phyloP scores from a whole-genome alignment of 2,797 vertebrate species.

The Catamblyrhynchus diadema region DNA sequence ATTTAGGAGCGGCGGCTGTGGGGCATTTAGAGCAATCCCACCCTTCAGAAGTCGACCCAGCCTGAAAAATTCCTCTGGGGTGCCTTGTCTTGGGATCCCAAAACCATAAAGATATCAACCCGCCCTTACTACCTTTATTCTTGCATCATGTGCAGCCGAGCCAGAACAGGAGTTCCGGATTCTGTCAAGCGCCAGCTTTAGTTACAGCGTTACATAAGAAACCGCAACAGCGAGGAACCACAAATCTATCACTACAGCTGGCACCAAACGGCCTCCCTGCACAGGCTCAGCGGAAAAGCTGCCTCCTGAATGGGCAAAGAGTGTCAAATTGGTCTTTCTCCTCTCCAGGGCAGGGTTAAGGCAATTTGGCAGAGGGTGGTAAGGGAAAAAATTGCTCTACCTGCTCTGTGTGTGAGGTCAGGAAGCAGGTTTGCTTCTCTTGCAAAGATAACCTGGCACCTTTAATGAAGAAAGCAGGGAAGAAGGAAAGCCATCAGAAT shows the following conservation, averaged over 20 bases:
- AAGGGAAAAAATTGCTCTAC: slow-evolving; percentile 24
- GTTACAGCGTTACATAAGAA: slow-evolving; percentile 54
- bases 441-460: slow-evolving; percentile 1
- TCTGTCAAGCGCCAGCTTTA: slow-evolving; percentile 39
- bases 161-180: slow-evolving; percentile 44
- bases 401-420: slow-evolving; percentile 28
- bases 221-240: slow-evolving; percentile 31
- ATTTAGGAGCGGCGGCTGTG: neutral
- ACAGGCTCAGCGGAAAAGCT: slow-evolving; percentile 8
- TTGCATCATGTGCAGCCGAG: slow-evolving; percentile 29
- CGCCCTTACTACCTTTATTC: neutral
- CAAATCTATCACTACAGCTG: slow-evolving; percentile 58
- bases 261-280: slow-evolving; percentile 4
- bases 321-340: neutral
- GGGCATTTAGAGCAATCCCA: neutral
- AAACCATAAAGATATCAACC: neutral
- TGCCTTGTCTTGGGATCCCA: neutral
- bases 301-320: slow-evolving; percentile 32
- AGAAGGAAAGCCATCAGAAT: slow-evolving; percentile 2
- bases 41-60: neutral
- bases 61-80: neutral
- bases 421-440: slow-evolving; percentile 11
- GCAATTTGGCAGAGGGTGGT: slow-evolving; percentile 36
- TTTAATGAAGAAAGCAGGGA: neutral
- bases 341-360: slow-evolving; percentile 29